These are phyloP conservation scores for Ceryle rudis DNA, from an alignment of 2,797 vertebrate species.

Conservation along the genomic window DNA sequence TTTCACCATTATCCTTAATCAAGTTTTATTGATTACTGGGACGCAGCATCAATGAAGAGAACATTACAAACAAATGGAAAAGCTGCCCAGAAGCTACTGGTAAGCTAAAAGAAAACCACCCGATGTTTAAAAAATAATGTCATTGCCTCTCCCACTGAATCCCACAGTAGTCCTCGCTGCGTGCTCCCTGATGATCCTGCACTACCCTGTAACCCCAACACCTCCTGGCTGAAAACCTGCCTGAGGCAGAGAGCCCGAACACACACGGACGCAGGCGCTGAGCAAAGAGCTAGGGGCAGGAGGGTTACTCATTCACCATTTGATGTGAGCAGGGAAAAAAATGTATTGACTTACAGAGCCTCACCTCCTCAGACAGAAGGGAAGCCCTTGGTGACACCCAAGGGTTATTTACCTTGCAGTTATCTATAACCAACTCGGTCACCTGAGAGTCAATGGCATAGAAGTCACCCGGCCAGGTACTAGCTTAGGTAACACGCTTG, in stretches of 20 bases:
- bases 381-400: not conserved
- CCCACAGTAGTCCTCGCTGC: not conserved
- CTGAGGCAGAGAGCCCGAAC: not conserved
- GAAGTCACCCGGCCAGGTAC: not conserved
- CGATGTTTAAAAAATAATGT: not conserved
- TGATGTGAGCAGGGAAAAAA: not conserved
- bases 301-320: not conserved
- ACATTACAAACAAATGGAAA: constrained; percentile 29
- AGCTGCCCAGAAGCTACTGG: constrained; percentile 21
- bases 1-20: constrained; percentile 41
- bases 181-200: not conserved
- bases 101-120: not conserved
- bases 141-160: not conserved
- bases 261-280: accelerated
- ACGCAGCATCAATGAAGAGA: not conserved
- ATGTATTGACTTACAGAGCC: accelerated
- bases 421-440: not conserved
- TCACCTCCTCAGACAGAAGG: not conserved
- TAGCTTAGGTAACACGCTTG: not conserved
- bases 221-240: not conserved
- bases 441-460: not conserved
- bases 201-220: not conserved
- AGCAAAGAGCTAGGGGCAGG: not conserved
- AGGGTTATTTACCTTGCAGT: not conserved
- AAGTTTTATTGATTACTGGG: constrained; percentile 31